Base-by-base conservation (phyloP, 2,113 vertebrate species). In the Nestor notabilis region DNA sequence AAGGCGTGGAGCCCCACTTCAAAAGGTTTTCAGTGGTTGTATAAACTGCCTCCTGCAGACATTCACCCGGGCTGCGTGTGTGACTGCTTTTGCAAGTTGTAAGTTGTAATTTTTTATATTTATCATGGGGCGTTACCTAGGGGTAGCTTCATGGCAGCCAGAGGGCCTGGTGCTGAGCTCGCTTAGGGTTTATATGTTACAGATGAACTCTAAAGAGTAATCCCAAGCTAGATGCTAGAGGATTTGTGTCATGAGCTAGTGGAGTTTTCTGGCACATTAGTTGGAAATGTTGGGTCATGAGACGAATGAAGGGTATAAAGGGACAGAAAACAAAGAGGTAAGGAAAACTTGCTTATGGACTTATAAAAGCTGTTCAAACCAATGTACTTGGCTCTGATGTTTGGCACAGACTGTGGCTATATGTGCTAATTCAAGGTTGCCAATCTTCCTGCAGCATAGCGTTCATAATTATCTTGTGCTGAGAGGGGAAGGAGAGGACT, bases 281-380 rank as follows among this genome's bases (percentile, higher is more conserved):
- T 79, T 10, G 9, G 35, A 77, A 69, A 27, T 0, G 0, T 8
- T 50, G 10, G 23, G 13, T 80, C 8, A 11, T 8, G 66, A 58
- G 17, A 2, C 76, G 25, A 25, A 43, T 52, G 14, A 76, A 76
- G 17, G 19, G 1, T 64, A 19, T 75, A 55, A 80, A 88, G 43
- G 65, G 33, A 20, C 23, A 44, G 58, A 69, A 89, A 37, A 81
- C 0, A 1, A 69, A 52, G 37, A 60, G 10, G 4, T 52, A 49
- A 85, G 29, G 28, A 83, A 33, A 77, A 27, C 9, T 46, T 89
- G 11, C 23, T 52, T 87, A 5, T 3, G 11, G 58, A 39, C 29
- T 5, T 72, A 4, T 35, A 65, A 61, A 20, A 94, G 23, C 23
- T 5, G 2, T 35, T 94, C 11, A 44, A 13, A 52, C 25, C 47